phyloP scores from a whole-genome alignment of 2,888 invertebrate genomes.

The Erpobdella octoculata region DNA sequence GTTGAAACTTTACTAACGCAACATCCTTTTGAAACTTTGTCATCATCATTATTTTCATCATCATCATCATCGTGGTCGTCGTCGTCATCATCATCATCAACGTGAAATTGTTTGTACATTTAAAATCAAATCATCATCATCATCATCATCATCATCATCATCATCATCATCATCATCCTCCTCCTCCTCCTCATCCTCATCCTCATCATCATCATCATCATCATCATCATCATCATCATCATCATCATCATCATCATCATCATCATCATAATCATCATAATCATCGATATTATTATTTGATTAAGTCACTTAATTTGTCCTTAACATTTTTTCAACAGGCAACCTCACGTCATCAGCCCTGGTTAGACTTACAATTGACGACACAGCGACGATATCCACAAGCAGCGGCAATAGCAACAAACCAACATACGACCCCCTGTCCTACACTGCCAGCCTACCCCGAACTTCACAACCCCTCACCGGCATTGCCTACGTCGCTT shows the following conservation, averaged over 20 bases:
- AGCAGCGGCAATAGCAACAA: not conserved
- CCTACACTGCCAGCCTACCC: not conserved
- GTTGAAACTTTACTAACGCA: no score
- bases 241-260: conserved; percentile 1
- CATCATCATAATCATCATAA: not conserved
- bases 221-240: conserved; percentile 11
- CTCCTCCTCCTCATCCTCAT: not conserved
- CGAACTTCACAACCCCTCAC: not conserved
- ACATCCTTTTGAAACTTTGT: not conserved
- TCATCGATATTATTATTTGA: no score
- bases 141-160: not conserved
- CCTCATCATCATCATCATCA: not conserved
- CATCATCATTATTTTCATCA: not conserved
- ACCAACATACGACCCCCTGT: not conserved
- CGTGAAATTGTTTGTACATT: not conserved
- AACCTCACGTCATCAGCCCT: not conserved
- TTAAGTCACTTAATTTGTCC: no score
- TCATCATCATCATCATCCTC: not conserved
- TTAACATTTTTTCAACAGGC: not conserved
- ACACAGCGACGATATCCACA: not conserved
- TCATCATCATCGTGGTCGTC: not conserved
- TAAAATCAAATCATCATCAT: not conserved
- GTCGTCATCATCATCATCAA: conserved; percentile 1
- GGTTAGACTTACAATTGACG: not conserved
- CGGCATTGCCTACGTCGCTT: not conserved